phyloP scores from a whole-genome alignment of 2,797 vertebrate species.

The Sebastes kiyomatsui region DNA sequence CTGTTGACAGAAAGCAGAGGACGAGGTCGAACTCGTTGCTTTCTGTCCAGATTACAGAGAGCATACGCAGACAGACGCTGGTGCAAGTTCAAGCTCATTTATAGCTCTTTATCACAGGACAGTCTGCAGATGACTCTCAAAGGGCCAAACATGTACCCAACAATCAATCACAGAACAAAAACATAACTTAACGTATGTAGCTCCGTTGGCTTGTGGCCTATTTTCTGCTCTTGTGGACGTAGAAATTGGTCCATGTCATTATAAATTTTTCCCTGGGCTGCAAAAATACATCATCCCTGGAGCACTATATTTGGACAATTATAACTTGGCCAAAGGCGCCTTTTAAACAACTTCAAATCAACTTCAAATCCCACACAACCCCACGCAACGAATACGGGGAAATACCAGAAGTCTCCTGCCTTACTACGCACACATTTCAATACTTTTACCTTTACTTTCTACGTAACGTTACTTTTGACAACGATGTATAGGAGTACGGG shows the following conservation, averaged over 20 bases:
- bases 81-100: constrained; percentile 3
- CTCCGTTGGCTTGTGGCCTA: neutral
- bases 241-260: neutral
- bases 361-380: no score
- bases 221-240: neutral
- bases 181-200: neutral
- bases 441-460: no score
- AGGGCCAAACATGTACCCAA: neutral
- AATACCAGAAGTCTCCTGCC: no score
- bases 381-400: no score
- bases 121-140: neutral
- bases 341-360: no score
- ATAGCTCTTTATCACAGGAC: neutral
- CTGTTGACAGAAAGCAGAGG: neutral
- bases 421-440: accelerated
- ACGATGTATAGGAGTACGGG: accelerated
- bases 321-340: accelerated
- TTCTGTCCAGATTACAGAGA: constrained; percentile 31
- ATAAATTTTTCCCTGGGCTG: no score
- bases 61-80: neutral
- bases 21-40: neutral
- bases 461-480: no score
- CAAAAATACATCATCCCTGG: no score
- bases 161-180: neutral
- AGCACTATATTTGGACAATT: no score